A percentile compares a stretch with the other conserved stretches of the same genome.
Conservation (phyloP, 2,888 invertebrate species). For the Metallyticus violacea region DNA sequence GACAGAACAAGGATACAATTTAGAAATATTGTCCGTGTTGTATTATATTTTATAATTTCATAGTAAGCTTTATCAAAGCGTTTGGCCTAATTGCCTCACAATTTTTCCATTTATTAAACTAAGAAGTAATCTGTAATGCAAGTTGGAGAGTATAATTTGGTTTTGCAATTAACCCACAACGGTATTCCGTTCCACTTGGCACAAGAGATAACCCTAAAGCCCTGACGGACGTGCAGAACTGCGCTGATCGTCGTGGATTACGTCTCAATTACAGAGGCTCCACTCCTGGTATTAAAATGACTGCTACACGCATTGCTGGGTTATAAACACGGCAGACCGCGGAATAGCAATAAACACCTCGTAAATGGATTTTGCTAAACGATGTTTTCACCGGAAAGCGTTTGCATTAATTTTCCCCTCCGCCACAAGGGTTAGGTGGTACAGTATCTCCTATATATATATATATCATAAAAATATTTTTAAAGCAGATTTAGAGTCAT, state of each 20-base stretch:
- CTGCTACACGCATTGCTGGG: neutral
- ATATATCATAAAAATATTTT: no score
- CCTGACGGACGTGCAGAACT: neutral
- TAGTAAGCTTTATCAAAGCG: no score
- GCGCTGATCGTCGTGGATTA: neutral
- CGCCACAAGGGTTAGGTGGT: no score
- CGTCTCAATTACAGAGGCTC: neutral
- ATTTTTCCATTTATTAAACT: neutral
- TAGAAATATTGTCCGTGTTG: no score
- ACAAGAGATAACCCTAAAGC: neutral
- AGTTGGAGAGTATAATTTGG: neutral
- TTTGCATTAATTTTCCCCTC: no score
- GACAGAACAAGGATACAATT: no score
- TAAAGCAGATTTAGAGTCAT: no score
- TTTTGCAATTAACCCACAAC: neutral
- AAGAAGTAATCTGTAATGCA: neutral
- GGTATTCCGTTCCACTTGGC: no score
- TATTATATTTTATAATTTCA: no score
- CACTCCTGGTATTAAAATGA: neutral
- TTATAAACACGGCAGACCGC: neutral
- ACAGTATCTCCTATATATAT: no score
- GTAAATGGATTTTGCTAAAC: neutral
- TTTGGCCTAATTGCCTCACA: no score
- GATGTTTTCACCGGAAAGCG: neutral
- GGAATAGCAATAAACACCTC: neutral